Evolutionary conservation across 2,888 invertebrate genomes (phyloP), one percentile per base, ranked within the genome.

Genomic region (Bugulina stolonifera): DNA sequence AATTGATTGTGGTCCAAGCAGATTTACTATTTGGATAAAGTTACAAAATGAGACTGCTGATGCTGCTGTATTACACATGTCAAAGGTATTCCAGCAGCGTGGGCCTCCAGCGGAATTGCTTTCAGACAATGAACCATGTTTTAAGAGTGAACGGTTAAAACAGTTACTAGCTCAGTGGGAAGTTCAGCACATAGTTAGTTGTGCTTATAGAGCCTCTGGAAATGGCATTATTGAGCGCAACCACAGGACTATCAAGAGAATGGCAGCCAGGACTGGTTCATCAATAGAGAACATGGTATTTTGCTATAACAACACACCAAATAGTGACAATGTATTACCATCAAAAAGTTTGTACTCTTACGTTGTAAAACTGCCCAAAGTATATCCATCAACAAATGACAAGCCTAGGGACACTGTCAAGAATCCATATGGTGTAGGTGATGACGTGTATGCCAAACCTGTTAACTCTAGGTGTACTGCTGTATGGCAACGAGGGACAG

Each of bases 71-170:
- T 5, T 14, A 25, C 57, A 57, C n/a, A 5, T 57, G 25, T 25
- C 14, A 57, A 57, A 25, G 25, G 57, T 57, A n/a, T 57, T n/a
- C 57, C 10, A 57, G 10, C n/a, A 57, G 57, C 14, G 10, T n/a
- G 57, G 57, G 10, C 57, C 57, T n/a, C 57, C 57, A 5, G 57
- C 23, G 14, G 23, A 57, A 25, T 5, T 57, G 23, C 14, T 57
- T n/a, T n/a, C 14, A 57, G 57, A 57, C 57, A 57, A 57, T 57
- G 57, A 25, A 3, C 57, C 25, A 14, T 57, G 57, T 25, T 57
- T 57, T 57, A 57, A 5, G 25, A 57, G 57, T 57, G 25, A 52
- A 52, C 14, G 10, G 22, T 14, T 52, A 52, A 52, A 52, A 52
- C 10, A 52, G 22, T 22, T 52, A 22, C 14, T 52, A 22, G 52